Percentiles rank a stretch among this genome's conserved stretches.
Evolutionary conservation across 2,113 vertebrate species (phyloP).

Genomic region (Sprattus sprattus): DNA sequence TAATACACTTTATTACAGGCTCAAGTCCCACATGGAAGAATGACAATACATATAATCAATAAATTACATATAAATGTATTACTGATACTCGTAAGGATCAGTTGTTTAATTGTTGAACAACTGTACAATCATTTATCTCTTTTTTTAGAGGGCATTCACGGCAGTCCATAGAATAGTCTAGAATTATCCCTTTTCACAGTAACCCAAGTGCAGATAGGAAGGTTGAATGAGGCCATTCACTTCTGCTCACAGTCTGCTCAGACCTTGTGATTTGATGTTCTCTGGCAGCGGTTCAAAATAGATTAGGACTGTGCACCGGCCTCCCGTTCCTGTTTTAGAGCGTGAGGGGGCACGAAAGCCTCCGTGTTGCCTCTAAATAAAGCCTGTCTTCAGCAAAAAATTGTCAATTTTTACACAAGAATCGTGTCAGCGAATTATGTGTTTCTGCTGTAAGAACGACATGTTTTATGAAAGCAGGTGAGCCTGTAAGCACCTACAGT

Average conservation of each 20-base stretch:
- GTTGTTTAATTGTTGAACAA: no score
- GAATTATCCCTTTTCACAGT: background rate
- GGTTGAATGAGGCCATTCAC: background rate
- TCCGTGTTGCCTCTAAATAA: background rate
- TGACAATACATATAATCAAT: no score
- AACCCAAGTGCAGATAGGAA: background rate
- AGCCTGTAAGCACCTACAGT: background rate
- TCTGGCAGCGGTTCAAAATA: background rate
- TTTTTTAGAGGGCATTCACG: background rate
- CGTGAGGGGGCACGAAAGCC: background rate
- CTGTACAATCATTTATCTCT: no score
- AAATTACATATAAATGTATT: no score
- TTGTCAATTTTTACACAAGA: background rate
- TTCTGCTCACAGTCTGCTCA: background rate
- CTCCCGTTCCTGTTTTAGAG: background rate
- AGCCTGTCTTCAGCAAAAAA: background rate
- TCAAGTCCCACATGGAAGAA: no score
- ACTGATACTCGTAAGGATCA: no score
- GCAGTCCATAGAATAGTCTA: background rate
- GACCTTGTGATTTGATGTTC: background rate
- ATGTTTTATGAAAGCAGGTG: background rate
- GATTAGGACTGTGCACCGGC: background rate
- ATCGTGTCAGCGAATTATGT: background rate
- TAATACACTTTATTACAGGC: no score
- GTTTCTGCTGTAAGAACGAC: background rate